Base-by-base conservation (phyloP, 2,888 invertebrate genomes). In the Corbicula japonica region DNA sequence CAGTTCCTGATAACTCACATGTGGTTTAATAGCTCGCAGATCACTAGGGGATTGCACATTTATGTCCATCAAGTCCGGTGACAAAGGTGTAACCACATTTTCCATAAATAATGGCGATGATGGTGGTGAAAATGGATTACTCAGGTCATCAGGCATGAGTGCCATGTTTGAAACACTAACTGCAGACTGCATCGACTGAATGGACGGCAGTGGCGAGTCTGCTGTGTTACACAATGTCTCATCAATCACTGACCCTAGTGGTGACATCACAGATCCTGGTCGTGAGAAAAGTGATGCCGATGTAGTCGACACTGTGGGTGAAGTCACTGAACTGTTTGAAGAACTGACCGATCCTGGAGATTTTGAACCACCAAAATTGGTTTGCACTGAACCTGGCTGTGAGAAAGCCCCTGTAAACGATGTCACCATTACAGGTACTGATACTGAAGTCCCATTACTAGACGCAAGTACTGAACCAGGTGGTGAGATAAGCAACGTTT, bases 61-160 rank as follows among this genome's bases (percentile, higher is more conserved):
- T n/a, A 79, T 86, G 72, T 91, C 90, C 87, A 89, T 89, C n/a
- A 86, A 82, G 61, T 91, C 92, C 35, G 92, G 91, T 38, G 91
- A 91, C 80, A 91, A 84, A 18, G 91, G 91, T 26, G 83, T 84
- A 46, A 86, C 74, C 3, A 86, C 76, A 73, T 77, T 83, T 54
- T 86, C 87, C 44, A 83, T 78, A 38, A 76, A 85, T 44, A 83
- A 69, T 26, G 92, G 92, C 1, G 92, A 91, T 46, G 73, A 68
- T 10, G 91, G 92, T n/a, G 91, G 90, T 21, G 80, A 76, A 56
- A 85, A 76, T 46, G 76, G 66, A 66, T 80, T 83, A 50, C 76
- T 76, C 15, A 80, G 52, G 34, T 83, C 83, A 60, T 83, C 83
- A 32, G 83, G 76, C 26, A 82, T 75, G 28, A 83, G 65, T 10